phyloP scores from a whole-genome alignment of 2,797 vertebrate genomes.

The Anguilla anguilla region DNA sequence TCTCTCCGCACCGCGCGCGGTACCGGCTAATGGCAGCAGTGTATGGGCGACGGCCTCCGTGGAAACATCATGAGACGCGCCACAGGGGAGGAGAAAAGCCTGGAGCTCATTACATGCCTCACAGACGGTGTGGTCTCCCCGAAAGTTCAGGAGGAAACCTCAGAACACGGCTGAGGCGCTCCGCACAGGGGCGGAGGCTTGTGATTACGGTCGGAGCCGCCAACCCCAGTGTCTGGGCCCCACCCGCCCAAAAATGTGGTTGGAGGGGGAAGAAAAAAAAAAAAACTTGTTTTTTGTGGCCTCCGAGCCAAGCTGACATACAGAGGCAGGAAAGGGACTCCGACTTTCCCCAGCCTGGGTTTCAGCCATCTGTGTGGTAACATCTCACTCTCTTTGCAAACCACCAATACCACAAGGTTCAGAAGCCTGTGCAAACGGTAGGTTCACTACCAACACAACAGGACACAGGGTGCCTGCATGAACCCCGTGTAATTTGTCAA shows the following conservation, averaged over 20 bases:
- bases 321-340: not conserved
- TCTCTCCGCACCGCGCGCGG: not conserved
- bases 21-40: not conserved
- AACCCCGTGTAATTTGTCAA: not conserved
- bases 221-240: not conserved
- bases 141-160: conserved; percentile 39
- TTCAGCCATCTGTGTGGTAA: not conserved
- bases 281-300: not conserved
- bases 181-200: conserved; percentile 30
- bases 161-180: conserved; percentile 40
- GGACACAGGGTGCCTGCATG: not conserved
- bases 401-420: not conserved
- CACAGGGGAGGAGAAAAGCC: conserved; percentile 16
- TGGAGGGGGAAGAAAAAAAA: no score
- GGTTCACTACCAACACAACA: not conserved
- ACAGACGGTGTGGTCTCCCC: conserved; percentile 34
- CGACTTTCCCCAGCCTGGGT: not conserved
- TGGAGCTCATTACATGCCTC: conserved; percentile 45
- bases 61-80: not conserved
- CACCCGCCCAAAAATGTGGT: not conserved
- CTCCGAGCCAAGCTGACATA: not conserved
- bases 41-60: not conserved
- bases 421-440: not conserved
- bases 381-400: not conserved
- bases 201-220: not conserved